Evolutionary conservation across 2,113 vertebrate genomes (phyloP).

Genomic region (Suncus etruscus): DNA sequence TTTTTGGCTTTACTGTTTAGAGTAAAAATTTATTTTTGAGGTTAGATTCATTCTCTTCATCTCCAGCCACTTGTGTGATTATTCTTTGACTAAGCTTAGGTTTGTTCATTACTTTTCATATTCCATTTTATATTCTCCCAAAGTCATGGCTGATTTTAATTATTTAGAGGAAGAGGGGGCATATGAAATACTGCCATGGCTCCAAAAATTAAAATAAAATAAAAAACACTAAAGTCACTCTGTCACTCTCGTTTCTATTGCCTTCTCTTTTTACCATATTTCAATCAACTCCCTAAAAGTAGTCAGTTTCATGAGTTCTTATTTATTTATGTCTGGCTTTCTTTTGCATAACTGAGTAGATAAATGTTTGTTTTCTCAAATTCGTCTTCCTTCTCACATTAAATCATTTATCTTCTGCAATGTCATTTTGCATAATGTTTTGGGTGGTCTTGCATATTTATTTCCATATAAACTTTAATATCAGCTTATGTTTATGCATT

Average conservation of each 20-base stretch:
- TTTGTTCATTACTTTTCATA: conserved; percentile 22
- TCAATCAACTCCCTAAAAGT: background rate
- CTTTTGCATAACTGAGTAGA: conserved; percentile 16
- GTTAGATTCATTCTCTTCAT: conserved; percentile 46
- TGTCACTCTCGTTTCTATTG: background rate
- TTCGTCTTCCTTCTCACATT: background rate
- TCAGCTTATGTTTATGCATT: conserved; percentile 59
- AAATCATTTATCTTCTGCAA: conserved; percentile 33
- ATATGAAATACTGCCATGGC: background rate
- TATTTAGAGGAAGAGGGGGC: background rate
- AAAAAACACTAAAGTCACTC: no score
- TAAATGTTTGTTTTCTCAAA: conserved; percentile 52
- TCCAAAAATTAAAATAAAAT: conserved; percentile 6
- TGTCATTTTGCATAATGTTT: conserved; percentile 34
- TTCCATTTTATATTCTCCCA: background rate
- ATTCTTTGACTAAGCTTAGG: background rate
- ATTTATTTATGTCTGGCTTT: background rate
- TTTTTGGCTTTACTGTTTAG: conserved; percentile 5
- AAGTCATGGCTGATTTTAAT: conserved; percentile 26
- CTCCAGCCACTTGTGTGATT: background rate
- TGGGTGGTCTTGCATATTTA: conserved; percentile 16
- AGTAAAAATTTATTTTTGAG: conserved; percentile 15
- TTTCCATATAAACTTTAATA: conserved; percentile 54
- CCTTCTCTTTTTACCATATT: background rate
- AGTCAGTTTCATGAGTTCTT: background rate